These are phyloP conservation scores for Clarias fuscus DNA, from an alignment of 2,797 vertebrate genomes.

Conservation along the genomic window DNA sequence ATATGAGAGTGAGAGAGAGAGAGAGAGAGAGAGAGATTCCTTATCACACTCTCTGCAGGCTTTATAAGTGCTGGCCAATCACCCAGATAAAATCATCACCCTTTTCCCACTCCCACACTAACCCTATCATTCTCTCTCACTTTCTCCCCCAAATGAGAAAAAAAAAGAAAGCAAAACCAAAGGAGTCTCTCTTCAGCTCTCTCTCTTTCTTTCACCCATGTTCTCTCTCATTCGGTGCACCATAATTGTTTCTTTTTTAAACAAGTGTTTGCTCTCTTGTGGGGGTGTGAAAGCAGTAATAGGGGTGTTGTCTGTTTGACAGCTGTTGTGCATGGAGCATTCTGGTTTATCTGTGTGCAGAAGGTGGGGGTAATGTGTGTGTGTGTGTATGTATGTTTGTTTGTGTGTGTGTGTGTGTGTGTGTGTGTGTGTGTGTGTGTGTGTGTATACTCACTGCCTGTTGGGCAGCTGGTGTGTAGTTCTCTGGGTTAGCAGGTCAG, in stretches of 20 bases:
- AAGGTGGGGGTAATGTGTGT: background rate
- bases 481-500: slow-evolving; percentile 58
- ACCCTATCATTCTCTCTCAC: slow-evolving; percentile 72
- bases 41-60: slow-evolving; percentile 80
- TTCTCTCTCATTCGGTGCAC: slow-evolving; percentile 62
- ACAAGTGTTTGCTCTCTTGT: slow-evolving; percentile 45
- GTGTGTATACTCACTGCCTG: slow-evolving; percentile 37
- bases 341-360: slow-evolving; percentile 32
- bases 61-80: slow-evolving; percentile 80
- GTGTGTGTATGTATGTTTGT: background rate
- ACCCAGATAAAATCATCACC: slow-evolving; percentile 79
- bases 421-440: slow-evolving; percentile 34
- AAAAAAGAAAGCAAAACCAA: too few species aligned
- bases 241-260: slow-evolving; percentile 66
- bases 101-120: slow-evolving; percentile 73
- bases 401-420: slow-evolving; percentile 40
- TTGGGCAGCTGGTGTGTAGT: slow-evolving; percentile 57
- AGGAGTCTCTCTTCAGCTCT: slow-evolving; percentile 59
- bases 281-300: slow-evolving; percentile 49
- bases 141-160: slow-evolving; percentile 48
- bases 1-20: slow-evolving; percentile 16
- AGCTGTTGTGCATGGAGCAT: slow-evolving; percentile 45
- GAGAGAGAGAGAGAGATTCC: slow-evolving; percentile 41
- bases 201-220: slow-evolving; percentile 69
- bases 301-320: slow-evolving; percentile 52